phyloP scores from a whole-genome alignment of 2,888 invertebrate species.

The Synergus laeviventris region DNA sequence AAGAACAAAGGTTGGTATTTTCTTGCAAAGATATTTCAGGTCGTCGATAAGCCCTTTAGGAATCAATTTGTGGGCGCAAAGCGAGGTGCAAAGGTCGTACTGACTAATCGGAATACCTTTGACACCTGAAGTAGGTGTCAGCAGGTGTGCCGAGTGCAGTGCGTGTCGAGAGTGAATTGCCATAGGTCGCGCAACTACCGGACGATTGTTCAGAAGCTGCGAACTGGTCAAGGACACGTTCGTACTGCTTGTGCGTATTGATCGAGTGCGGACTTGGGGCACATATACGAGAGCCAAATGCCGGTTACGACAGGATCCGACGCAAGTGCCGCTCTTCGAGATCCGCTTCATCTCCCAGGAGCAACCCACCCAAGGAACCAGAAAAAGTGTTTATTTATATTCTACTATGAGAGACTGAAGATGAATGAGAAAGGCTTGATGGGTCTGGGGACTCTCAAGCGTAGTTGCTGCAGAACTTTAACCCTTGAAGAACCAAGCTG shows the following conservation, averaged over 20 bases:
- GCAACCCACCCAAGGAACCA: not conserved
- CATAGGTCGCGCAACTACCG: slow-evolving; percentile 55
- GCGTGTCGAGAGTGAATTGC: slow-evolving; percentile 47
- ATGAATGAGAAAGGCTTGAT: not conserved
- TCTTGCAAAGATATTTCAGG: not conserved
- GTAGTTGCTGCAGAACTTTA: not conserved
- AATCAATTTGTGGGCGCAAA: slow-evolving; percentile 18
- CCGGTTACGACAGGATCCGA: slow-evolving; percentile 45
- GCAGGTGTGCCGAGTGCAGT: slow-evolving; percentile 24
- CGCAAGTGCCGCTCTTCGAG: slow-evolving; percentile 44
- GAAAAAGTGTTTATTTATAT: not conserved
- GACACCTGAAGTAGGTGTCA: slow-evolving; percentile 1
- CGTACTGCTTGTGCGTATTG: slow-evolving; percentile 70
- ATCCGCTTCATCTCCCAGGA: not conserved
- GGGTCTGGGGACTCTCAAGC: not conserved
- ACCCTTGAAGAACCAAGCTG: not conserved
- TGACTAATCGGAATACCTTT: slow-evolving; percentile 2
- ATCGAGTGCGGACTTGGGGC: slow-evolving; percentile 64
- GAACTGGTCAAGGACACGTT: slow-evolving; percentile 72
- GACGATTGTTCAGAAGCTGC: slow-evolving; percentile 63
- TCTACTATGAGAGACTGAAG: not conserved
- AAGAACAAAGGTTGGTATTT: slow-evolving; percentile 18
- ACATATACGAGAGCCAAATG: slow-evolving; percentile 53
- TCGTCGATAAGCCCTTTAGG: not conserved
- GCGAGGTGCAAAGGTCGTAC: slow-evolving; percentile 15